Base-by-base conservation (phyloP, 1,140 invertebrate species). In the Sesamia nonagrioides region DNA sequence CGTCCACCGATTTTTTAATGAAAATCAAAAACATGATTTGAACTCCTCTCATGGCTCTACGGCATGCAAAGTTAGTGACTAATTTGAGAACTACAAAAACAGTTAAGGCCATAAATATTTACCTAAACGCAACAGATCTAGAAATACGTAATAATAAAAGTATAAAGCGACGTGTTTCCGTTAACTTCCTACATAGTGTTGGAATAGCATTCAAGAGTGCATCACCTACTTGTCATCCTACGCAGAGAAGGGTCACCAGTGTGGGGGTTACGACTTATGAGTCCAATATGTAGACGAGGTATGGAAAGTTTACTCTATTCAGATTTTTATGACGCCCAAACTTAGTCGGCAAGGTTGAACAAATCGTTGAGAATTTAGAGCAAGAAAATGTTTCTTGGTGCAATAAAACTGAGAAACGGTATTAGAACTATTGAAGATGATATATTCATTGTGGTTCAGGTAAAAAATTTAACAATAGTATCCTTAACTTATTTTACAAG, bases 221-320 rank as follows among this genome's bases (percentile, higher is more conserved):
- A 69, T 69, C 66, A 69, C 63, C 63, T 68, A 48, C 63, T 68
- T 68, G 33, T 11, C 66, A 50, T 69, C 66, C 66, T 69, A 69
- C 66, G 66, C 66, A 48, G 0, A 33, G 66, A 6, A 27, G 66
- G 66, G 66, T 69, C 66, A 50, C 66, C 66, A 45, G 40, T 48
- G 66, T 42, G 66, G 33, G 42, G 42, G 21, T 69, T 69, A 48
- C 66, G 42, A 66, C 35, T 11, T n/a, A n/a, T 11, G 42, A 37
- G 8, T 1, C n/a, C 6, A 21, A 8, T 61, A 1, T 2, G 27
- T n/a, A 37, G 37, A 68, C 37, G 33, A 27, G 18, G 8, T 35
- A 42, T 66, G 45, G 63, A 69, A 69, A 69, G 66, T 69, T 69
- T 42, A 69, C 18, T 48, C 45, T 18, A 69, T 33, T 42, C 66